A percentile compares a stretch with the other conserved stretches of the same genome.
These are phyloP conservation scores for Percina caprodes DNA, from an alignment of 2,113 vertebrate species.

Conservation along the genomic window DNA sequence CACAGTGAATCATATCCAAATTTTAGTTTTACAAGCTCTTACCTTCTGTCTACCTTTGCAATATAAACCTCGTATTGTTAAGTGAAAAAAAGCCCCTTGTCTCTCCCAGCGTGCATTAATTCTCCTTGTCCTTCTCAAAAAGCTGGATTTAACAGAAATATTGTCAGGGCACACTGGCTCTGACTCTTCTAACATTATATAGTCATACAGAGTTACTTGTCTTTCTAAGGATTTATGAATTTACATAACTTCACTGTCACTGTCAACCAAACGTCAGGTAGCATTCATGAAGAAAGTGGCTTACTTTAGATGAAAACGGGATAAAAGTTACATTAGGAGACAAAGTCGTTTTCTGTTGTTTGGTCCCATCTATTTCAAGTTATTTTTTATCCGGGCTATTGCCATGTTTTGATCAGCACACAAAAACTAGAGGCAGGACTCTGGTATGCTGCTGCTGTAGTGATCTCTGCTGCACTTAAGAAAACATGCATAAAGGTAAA, in stretches of 20 bases:
- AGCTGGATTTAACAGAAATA: constrained; percentile 4
- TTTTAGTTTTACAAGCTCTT: constrained; percentile 43
- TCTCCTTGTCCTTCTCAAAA: neutral
- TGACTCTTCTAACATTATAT: neutral
- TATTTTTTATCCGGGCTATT: neutral
- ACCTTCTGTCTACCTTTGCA: constrained; percentile 10
- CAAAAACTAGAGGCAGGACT: neutral
- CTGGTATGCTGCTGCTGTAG: neutral
- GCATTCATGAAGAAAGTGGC: no score
- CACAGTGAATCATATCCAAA: constrained; percentile 39
- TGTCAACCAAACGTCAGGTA: neutral
- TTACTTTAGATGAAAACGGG: neutral
- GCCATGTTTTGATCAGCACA: neutral
- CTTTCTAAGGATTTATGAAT: neutral
- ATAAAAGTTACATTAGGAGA: neutral
- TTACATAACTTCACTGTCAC: neutral
- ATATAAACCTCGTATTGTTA: constrained; percentile 33
- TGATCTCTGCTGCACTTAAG: neutral
- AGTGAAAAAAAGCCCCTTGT: neutral
- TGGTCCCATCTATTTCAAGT: neutral
- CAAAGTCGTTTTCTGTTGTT: neutral
- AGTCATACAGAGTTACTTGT: neutral
- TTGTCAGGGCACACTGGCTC: neutral
- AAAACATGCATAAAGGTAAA: constrained; percentile 16
- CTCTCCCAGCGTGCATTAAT: constrained; percentile 16